These are phyloP conservation scores for Glyptemys insculpta DNA, from an alignment of 2,797 vertebrate genomes.

Conservation along the genomic window DNA sequence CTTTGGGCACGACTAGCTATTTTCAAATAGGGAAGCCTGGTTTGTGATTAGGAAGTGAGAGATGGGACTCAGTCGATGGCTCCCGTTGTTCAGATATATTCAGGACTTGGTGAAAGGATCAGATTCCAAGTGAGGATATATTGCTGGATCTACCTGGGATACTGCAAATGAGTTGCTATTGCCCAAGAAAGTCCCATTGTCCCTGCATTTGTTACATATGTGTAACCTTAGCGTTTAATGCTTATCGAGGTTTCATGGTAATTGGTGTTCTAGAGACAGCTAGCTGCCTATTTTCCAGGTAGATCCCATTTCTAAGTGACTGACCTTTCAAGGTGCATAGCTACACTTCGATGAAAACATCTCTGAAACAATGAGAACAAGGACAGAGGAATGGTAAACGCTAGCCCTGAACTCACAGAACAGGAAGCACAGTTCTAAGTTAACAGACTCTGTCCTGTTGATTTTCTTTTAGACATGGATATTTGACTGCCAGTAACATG, in stretches of 20 bases:
- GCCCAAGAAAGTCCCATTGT: not conserved
- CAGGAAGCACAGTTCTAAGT: not conserved
- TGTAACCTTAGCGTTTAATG: not conserved
- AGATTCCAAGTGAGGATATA: not conserved
- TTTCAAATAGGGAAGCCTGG: not conserved
- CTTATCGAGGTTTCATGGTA: not conserved
- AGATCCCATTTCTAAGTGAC: not conserved
- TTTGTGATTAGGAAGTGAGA: not conserved
- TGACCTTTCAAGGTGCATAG: not conserved
- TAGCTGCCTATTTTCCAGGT: not conserved
- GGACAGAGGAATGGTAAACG: slow-evolving; percentile 9
- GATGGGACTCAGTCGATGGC: not conserved
- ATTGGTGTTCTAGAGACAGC: not conserved
- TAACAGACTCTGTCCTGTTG: not conserved
- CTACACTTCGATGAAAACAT: rapidly evolving
- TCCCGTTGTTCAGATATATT: not conserved
- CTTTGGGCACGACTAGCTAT: not conserved
- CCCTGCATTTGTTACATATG: not conserved
- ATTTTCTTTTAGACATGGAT: not conserved
- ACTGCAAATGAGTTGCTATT: not conserved
- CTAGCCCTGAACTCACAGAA: not conserved
- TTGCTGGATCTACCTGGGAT: not conserved
- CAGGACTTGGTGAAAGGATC: not conserved
- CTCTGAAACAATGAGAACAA: not conserved
- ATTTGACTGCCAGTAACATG: not conserved